Evolutionary conservation across 1,140 invertebrate genomes (phyloP).

Genomic region (Apolygus lucorum): DNA sequence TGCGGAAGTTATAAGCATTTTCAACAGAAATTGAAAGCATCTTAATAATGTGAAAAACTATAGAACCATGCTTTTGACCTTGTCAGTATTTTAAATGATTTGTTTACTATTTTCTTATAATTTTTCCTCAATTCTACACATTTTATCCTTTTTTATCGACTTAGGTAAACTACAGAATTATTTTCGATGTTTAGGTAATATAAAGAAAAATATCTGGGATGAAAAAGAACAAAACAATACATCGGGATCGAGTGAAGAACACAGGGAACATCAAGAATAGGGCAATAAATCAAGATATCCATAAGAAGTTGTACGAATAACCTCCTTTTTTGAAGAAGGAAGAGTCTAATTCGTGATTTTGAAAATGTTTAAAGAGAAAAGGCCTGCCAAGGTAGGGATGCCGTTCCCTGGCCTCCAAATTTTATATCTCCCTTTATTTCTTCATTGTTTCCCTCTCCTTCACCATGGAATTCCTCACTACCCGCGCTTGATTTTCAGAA

Average conservation of each 20-base stretch:
- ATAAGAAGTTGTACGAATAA: background rate
- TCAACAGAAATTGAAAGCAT: too few relatives aligned
- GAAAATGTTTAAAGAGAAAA: background rate
- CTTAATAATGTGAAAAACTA: too few relatives aligned
- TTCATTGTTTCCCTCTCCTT: too few relatives aligned
- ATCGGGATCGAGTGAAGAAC: background rate
- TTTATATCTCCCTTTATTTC: too few relatives aligned
- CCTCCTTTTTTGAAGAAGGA: constrained; percentile 13
- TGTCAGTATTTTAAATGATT: too few relatives aligned
- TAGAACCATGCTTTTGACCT: too few relatives aligned
- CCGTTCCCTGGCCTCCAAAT: background rate
- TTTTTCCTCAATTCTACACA: too few relatives aligned
- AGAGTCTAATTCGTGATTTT: background rate
- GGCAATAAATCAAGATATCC: background rate
- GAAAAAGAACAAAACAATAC: background rate
- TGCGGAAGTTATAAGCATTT: too few relatives aligned
- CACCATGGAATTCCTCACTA: too few relatives aligned
- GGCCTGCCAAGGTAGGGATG: constrained; percentile 6
- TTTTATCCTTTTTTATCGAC: background rate
- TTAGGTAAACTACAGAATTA: background rate
- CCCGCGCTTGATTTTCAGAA: too few relatives aligned
- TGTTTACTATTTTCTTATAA: too few relatives aligned
- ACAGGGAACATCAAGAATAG: background rate
- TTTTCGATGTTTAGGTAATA: constrained; percentile 15
- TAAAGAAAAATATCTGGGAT: constrained; percentile 2